phyloP scores from a whole-genome alignment of 2,888 invertebrate species.

The Machimus rusticus region DNA sequence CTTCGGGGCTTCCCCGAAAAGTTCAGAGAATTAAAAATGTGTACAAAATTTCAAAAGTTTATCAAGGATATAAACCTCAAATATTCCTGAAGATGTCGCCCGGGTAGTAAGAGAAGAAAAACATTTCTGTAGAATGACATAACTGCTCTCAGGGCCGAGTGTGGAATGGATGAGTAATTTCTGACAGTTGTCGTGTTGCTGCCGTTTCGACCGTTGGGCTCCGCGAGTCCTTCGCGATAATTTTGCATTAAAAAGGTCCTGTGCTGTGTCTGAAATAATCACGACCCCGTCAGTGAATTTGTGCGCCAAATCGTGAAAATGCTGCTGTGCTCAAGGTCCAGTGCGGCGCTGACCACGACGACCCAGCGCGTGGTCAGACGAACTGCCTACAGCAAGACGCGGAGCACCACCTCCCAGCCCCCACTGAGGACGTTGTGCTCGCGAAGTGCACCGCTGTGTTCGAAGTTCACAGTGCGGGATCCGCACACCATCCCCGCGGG shows the following conservation, averaged over 20 bases:
- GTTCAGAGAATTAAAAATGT: not conserved
- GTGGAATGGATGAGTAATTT: slow-evolving; percentile 29
- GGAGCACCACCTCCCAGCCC: not conserved
- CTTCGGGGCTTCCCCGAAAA: not conserved
- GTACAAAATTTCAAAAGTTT: not conserved
- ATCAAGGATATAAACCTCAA: not conserved
- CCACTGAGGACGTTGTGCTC: slow-evolving; percentile 13
- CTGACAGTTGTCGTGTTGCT: slow-evolving; percentile 35
- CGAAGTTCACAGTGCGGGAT: slow-evolving; percentile 51
- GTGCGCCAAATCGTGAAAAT: slow-evolving; percentile 4
- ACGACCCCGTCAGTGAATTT: not conserved
- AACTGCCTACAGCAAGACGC: not conserved
- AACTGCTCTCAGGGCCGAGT: not conserved
- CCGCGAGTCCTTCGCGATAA: not conserved
- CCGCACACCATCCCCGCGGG: slow-evolving; percentile 32
- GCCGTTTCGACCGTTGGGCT: not conserved
- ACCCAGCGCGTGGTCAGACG: not conserved
- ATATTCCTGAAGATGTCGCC: not conserved
- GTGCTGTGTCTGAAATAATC: not conserved
- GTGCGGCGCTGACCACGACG: not conserved
- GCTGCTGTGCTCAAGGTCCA: slow-evolving; percentile 8
- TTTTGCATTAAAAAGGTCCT: slow-evolving; percentile 1
- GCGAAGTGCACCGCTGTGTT: slow-evolving; percentile 46
- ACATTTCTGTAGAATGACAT: not conserved
- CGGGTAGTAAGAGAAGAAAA: not conserved